Evolutionary conservation across 2,113 vertebrate species (phyloP), one percentile per base, ranked within the genome.

Genomic region (Calonectris borealis): DNA sequence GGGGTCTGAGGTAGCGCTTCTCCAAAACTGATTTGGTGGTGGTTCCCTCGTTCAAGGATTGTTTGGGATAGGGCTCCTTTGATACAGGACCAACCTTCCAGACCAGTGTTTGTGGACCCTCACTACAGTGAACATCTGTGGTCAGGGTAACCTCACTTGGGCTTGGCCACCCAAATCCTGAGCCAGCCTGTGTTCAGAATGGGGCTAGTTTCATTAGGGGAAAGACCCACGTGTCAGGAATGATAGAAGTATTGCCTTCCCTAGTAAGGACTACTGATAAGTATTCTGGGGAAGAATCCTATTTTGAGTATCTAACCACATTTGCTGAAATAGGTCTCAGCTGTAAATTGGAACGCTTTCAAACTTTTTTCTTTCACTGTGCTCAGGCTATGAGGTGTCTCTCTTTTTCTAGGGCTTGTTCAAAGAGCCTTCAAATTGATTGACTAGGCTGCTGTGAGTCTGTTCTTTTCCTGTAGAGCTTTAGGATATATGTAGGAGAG

Each of bases 371-470:
- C 13, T 55, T 88, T 58, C 20, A 13, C n/a, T 75, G 21, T 46
- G 25, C 38, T 87, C 29, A 36, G 48, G 27, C 60, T 68, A 2
- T 72, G 61, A 78, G 40, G 15, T 75, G 11, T 83, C 13, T 85
- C 44, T 76, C 10, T 32, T 82, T 94, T 94, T 55, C 42, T 92
- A 64, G 48, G 24, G 24, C 81, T 95, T 87, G n/a, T 87, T 96
- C 66, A 91, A 88, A 91, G 80, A 62, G n/a, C 48, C 57, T 79
- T 68, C 40, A 55, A 84, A 82, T 64, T 91, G 88, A 84, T 75
- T 94, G 86, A 60, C 77, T 76, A 27, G 31, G 31, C 55, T 91
- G 38, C 15, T 9, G 29, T 12, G 13, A 83, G n/a, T 29, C 21
- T 84, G 29, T 48, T 86, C 36, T 93, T 92, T 54, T 82, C 36